Conservation (phyloP, 1,140 invertebrate species). For the Tetramorium parvispinum region DNA sequence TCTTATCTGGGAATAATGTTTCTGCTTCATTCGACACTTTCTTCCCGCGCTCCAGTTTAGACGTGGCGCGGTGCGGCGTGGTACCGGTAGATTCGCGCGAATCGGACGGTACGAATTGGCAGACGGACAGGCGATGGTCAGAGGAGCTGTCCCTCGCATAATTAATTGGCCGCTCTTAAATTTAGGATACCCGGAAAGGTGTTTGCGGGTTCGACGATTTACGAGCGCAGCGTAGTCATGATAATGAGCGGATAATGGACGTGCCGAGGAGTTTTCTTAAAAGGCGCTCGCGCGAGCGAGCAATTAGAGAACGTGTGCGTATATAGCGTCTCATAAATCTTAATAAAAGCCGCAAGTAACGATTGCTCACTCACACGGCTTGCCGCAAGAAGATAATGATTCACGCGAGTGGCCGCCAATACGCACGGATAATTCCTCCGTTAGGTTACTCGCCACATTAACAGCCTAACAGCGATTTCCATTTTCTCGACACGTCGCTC, state of each 20-base stretch:
- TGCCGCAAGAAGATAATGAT: conserved; percentile 69
- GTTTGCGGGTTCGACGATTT: conserved; percentile 45
- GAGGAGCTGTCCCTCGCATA: conserved; percentile 5
- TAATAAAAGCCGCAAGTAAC: conserved; percentile 69
- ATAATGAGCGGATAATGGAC: conserved; percentile 51
- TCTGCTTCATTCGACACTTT: conserved; percentile 15
- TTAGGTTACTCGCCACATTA: conserved; percentile 60
- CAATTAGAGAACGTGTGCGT: conserved; percentile 65
- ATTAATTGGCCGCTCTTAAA: conserved; percentile 61
- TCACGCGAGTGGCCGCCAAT: conserved; percentile 63
- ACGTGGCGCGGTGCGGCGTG: neutral
- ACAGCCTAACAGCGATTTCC: conserved; percentile 66
- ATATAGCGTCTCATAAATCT: conserved; percentile 70
- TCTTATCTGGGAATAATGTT: conserved; percentile 18
- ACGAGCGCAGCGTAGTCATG: conserved; percentile 34
- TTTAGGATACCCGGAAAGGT: conserved; percentile 56
- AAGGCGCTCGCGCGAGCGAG: conserved; percentile 14
- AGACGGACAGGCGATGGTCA: conserved; percentile 28
- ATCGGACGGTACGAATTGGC: conserved; percentile 41
- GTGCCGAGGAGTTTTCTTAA: conserved; percentile 48
- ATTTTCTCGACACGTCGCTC: conserved; percentile 64
- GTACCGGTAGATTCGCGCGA: neutral
- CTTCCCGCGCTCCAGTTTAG: conserved; percentile 34
- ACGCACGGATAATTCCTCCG: conserved; percentile 60
- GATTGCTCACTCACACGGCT: conserved; percentile 71